Evolutionary conservation across 2,797 vertebrate genomes (phyloP).

Genomic region (Rousettus madagascariensis): DNA sequence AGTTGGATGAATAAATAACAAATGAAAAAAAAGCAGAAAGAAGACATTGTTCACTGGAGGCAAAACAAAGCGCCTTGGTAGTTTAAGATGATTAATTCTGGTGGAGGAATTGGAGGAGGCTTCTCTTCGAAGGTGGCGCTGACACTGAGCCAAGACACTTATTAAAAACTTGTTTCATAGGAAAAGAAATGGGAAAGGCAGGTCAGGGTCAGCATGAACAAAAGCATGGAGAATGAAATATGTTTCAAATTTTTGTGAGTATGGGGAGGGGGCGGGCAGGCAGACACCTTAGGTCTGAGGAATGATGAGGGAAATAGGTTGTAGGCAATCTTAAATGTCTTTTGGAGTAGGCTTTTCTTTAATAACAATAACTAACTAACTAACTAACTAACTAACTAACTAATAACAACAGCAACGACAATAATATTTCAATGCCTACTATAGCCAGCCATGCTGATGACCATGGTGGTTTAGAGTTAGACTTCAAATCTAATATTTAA

Average conservation of each 20-base stretch:
- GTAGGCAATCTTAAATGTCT: background rate
- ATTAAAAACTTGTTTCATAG: background rate
- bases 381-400: too few species aligned
- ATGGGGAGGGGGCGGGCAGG: background rate
- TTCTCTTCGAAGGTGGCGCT: background rate
- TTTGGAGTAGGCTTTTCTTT: background rate
- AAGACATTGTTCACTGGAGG: background rate
- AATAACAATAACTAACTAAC: background rate
- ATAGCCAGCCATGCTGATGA: background rate
- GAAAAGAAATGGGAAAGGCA: background rate
- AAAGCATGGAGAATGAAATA: background rate
- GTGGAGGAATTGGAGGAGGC: background rate
- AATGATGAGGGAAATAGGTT: background rate
- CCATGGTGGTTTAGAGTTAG: background rate
- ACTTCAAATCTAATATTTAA: background rate
- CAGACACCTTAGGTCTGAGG: background rate
- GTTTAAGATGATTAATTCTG: background rate
- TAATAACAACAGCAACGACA: too few species aligned
- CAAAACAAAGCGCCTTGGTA: background rate
- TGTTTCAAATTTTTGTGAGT: background rate
- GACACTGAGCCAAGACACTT: background rate
- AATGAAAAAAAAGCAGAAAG: background rate
- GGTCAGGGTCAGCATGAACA: background rate
- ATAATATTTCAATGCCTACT: background rate
- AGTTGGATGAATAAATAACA: background rate